phyloP scores from a whole-genome alignment of 2,797 vertebrate genomes.

The Cynodonichthys magdalenae region DNA sequence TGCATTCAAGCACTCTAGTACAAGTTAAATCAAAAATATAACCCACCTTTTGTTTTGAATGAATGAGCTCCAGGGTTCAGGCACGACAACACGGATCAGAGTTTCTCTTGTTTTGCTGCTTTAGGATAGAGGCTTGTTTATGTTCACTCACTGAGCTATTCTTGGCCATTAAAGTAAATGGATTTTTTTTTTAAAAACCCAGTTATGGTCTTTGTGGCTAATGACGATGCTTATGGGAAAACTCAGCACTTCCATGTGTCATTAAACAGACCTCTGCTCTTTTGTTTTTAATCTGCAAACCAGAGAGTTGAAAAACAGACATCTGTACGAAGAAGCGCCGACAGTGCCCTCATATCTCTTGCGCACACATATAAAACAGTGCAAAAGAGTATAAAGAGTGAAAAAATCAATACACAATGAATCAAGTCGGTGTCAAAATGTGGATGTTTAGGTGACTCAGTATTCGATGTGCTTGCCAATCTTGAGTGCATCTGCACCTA shows the following conservation, averaged over 20 bases:
- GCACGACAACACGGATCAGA: slow-evolving; percentile 58
- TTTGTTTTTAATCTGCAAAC: slow-evolving; percentile 32
- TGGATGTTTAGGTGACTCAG: slow-evolving; percentile 69
- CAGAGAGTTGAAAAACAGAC: slow-evolving; percentile 27
- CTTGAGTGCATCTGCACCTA: slow-evolving; percentile 59
- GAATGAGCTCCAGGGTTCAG: slow-evolving; percentile 52
- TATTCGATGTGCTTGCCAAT: slow-evolving; percentile 61
- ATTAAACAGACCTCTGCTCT: slow-evolving; percentile 21
- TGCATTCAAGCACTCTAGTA: slow-evolving; percentile 28
- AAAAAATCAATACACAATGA: slow-evolving; percentile 65
- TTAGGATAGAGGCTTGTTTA: slow-evolving; percentile 46
- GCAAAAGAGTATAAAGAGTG: slow-evolving; percentile 49
- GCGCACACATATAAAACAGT: slow-evolving; percentile 38
- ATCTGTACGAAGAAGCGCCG: slow-evolving; percentile 19
- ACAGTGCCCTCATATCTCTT: slow-evolving; percentile 8
- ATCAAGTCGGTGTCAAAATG: slow-evolving; percentile 63
- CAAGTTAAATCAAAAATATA: slow-evolving; percentile 37
- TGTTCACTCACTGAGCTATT: slow-evolving; percentile 53
- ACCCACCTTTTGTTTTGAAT: slow-evolving; percentile 52
- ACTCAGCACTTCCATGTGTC: slow-evolving; percentile 33
- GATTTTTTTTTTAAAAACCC: slow-evolving; percentile 33
- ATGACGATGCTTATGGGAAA: slow-evolving; percentile 38
- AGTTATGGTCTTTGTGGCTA: slow-evolving; percentile 26
- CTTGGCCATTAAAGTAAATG: slow-evolving; percentile 48
- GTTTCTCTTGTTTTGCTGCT: slow-evolving; percentile 36